Base-by-base conservation (phyloP, 2,797 vertebrate species). In the Phoxinus dragarum region DNA sequence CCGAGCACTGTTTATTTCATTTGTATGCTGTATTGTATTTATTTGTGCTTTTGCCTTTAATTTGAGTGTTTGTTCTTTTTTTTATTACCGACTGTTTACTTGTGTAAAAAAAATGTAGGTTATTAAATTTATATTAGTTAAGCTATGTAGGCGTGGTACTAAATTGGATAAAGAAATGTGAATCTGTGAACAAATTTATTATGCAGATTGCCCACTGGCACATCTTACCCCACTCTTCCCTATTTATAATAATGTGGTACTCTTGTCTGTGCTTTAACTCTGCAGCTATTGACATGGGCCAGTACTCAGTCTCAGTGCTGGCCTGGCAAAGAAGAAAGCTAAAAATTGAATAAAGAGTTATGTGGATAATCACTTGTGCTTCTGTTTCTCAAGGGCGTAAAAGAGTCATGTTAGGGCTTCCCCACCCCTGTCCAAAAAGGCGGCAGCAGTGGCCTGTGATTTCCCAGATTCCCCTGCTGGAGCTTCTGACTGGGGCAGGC, bases 381-480 rank as follows among this genome's bases (percentile, higher is more conserved):
- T 92, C 92, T 94, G 93, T 87, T 91, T 94, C 90, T 86, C 42
- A 66, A 66, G 83, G 86, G 82, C 64, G 76, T 72, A 94, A 92
- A 94, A 91, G 47, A 31, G 36, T 59, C 78, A 80, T 27, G 78
- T 72, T 76, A 67, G 44, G 59, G 74, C 81, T 72, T 59, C 74
- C 80, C 86, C 86, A 64, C 87, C 88, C 86, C 88, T 69, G 27
- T 81, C 85, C 86, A 81, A 68, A 84, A 84, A 85, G 81, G 31
- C 88, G 16, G 84, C 16, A 82, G 49, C 14, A 11, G 44, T 4
- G 73, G 82, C 84, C 89, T 94, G 90, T 95, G 93, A 94, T 95
- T 93, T 92, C 88, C 86, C 81, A 84, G 86, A 42, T 84, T 89
- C 89, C 88, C 91, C 90, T 82, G 89, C 89, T 87, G 87, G 75